These are phyloP conservation scores for Syngnathoides biaculeatus DNA, from an alignment of 2,113 vertebrate species.

Conservation along the genomic window DNA sequence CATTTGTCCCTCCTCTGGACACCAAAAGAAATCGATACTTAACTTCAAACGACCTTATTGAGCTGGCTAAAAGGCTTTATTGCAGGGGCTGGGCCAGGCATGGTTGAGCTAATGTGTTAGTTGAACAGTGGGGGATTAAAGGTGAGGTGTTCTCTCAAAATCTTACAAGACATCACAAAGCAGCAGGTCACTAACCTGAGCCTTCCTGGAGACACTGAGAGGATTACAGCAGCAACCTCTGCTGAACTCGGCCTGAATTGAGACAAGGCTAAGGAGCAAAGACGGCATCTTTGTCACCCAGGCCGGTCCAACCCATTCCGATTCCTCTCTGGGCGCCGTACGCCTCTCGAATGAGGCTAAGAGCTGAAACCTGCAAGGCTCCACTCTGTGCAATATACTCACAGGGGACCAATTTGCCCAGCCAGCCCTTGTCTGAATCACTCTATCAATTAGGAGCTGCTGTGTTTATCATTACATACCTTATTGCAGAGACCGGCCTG, in stretches of 20 bases:
- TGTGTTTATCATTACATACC: constrained; percentile 97
- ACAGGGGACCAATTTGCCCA: constrained; percentile 94
- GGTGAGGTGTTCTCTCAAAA: constrained; percentile 71
- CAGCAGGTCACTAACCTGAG: constrained; percentile 71
- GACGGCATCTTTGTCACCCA: constrained; percentile 85
- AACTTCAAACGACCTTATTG: constrained; percentile 70
- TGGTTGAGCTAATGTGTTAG: constrained; percentile 71
- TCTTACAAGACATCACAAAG: constrained; percentile 74
- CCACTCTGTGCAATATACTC: constrained; percentile 77
- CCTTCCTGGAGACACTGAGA: constrained; percentile 71
- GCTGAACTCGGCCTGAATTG: constrained; percentile 64
- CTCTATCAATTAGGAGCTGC: constrained; percentile 96
- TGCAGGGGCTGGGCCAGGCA: constrained; percentile 57
- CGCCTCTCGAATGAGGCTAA: constrained; percentile 76
- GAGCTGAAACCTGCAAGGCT: constrained; percentile 79
- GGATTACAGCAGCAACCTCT: constrained; percentile 77
- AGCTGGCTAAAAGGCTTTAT: constrained; percentile 74
- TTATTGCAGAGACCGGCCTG: constrained; percentile 88
- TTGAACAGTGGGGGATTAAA: constrained; percentile 70
- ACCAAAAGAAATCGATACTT: constrained; percentile 76
- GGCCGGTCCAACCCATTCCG: constrained; percentile 60
- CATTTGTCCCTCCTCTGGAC: constrained; percentile 64
- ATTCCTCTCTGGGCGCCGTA: constrained; percentile 77
- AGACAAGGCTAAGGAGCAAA: constrained; percentile 64
- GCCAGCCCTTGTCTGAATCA: constrained; percentile 90